phyloP scores from a whole-genome alignment of 2,113 vertebrate species.

The Athene noctua region DNA sequence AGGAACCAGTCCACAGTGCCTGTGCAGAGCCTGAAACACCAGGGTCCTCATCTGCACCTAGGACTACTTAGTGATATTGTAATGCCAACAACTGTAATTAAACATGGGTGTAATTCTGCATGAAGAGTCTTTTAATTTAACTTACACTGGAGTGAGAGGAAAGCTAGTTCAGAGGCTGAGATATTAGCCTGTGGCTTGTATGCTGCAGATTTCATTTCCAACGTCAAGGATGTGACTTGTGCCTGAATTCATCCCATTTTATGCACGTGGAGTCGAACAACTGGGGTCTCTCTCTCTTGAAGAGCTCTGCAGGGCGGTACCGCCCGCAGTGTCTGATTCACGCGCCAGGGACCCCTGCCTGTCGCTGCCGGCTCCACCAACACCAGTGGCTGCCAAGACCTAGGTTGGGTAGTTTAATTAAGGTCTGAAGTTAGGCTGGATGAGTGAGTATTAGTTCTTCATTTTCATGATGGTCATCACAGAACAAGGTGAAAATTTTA shows the following conservation, averaged over 20 bases:
- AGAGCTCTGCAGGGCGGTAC: background rate
- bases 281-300: background rate
- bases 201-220: background rate
- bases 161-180: background rate
- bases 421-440: background rate
- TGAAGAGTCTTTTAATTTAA: background rate
- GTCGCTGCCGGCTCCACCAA: background rate
- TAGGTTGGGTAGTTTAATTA: background rate
- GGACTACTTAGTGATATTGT: background rate
- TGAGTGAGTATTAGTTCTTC: background rate
- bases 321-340: background rate
- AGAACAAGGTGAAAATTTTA: background rate
- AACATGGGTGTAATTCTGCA: background rate
- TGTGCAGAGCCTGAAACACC: background rate
- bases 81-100: background rate
- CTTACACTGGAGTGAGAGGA: background rate
- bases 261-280: background rate
- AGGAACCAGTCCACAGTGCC: background rate
- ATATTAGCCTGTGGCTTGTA: background rate
- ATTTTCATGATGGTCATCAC: background rate
- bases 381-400: background rate
- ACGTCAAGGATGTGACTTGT: background rate
- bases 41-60: background rate
- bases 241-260: background rate
- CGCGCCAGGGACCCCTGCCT: rapidly evolving